phyloP scores from a whole-genome alignment of 1,140 invertebrate genomes.

The Bombus polaris region DNA sequence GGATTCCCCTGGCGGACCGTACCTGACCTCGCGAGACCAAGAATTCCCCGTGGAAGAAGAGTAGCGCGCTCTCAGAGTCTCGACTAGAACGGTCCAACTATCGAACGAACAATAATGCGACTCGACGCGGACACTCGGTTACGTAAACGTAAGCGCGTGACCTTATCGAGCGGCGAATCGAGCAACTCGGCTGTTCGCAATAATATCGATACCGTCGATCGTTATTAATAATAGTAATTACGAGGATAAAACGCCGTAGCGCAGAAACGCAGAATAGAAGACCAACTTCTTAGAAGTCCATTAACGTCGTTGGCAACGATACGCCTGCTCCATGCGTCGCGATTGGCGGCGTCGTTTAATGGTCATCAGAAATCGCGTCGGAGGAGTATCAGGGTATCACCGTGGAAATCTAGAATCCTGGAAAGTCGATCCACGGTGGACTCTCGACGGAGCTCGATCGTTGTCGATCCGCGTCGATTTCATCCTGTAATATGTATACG shows the following conservation, averaged over 20 bases:
- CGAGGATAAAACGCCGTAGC: not conserved
- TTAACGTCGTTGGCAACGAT: not conserved
- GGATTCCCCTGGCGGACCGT: slow-evolving; percentile 43
- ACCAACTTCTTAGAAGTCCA: not conserved
- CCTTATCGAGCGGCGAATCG: slow-evolving; percentile 38
- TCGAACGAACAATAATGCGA: not conserved
- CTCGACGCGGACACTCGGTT: not conserved
- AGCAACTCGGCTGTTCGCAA: not conserved
- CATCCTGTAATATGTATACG: not conserved
- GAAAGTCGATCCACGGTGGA: not conserved
- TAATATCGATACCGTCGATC: slow-evolving; percentile 39
- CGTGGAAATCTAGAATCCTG: slow-evolving; percentile 32
- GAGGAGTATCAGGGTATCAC: not conserved
- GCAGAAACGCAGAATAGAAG: not conserved
- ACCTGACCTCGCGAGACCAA: slow-evolving; percentile 40
- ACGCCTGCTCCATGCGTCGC: not conserved
- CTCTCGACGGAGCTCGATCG: not conserved
- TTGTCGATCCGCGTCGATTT: slow-evolving; percentile 17
- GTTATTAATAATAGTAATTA: slow-evolving; percentile 48
- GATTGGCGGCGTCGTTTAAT: not conserved
- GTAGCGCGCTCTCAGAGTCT: not conserved
- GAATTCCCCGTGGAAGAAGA: slow-evolving; percentile 28
- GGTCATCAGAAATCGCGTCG: slow-evolving; percentile 13
- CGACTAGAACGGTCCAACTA: not conserved
- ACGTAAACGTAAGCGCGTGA: slow-evolving; percentile 34